Conservation (phyloP, 30 jellyfish, hydroid and myxozoan genomes). For the Hydractinia echinata region DNA sequence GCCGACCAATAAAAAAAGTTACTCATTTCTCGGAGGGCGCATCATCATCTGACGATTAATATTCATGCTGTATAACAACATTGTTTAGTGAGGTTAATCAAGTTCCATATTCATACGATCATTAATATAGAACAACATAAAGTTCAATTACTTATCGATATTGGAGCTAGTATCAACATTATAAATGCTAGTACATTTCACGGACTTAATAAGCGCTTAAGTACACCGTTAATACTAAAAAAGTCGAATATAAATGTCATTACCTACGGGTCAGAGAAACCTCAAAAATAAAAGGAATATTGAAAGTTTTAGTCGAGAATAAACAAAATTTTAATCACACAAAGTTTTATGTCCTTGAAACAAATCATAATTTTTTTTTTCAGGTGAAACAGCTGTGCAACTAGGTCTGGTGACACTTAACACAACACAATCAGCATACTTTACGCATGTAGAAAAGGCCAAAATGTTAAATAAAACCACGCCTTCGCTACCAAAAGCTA, state of each 20-base stretch:
- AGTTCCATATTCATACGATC: background rate
- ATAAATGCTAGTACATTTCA: background rate
- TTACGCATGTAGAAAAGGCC: background rate
- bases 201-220: background rate
- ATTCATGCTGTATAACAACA: background rate
- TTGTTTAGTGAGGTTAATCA: conserved; percentile 3
- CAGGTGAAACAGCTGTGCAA: conserved; percentile 2
- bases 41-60: background rate
- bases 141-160: conserved; percentile 4
- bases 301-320: background rate
- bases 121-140: background rate
- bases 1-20: conserved; percentile 2
- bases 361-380: background rate
- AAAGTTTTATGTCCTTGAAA: conserved; percentile 6
- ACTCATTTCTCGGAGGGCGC: conserved; percentile 1
- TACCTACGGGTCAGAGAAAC: background rate
- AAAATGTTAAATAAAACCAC: too few relatives aligned
- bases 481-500: too few relatives aligned
- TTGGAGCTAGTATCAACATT: conserved; percentile 3
- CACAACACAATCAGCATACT: background rate
- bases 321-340: background rate
- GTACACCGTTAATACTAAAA: background rate
- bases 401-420: background rate
- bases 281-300: background rate
- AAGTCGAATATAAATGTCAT: background rate